Base-by-base conservation (phyloP, 1,140 invertebrate genomes). In the Cyclargus thomasi region DNA sequence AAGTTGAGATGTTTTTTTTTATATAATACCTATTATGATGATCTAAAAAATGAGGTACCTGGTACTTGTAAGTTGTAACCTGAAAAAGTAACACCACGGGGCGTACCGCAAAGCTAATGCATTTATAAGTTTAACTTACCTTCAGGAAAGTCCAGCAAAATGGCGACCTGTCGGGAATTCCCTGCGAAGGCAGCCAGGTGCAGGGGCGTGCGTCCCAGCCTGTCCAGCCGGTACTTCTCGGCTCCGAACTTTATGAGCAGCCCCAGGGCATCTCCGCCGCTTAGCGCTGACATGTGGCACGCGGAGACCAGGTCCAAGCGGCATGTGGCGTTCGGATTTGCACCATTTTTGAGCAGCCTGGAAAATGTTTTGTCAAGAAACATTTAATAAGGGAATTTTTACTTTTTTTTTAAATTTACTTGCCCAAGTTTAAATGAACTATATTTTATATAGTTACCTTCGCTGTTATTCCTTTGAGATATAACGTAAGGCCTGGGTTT, bases 271-370 rank as follows among this genome's bases (percentile, higher is more conserved):
- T 88, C 83, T 10, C 77, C 77, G 8, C 86, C 81, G 0, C 69
- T 69, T 1, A 88, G 67, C 0, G 88, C 86, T 0, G 90, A 88
- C 17, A 86, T 63, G 72, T 92, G 91, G 65, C 86, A 85, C 0
- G 88, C 90, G 4, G 91, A 90, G 2, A 91, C 83, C 22, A 83
- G 71, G 63, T 76, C 82, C 20, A 82, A 62, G 1, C 86, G 81
- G 66, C 92, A 92, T 62, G 88, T 91, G n/a, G 91, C 88, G 65
- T 91, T 90, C 0, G 85, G 80, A 63, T 83, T 89, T 0, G 91
- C 91, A 0, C 91, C 91, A 0, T 78, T 75, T 62, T 88, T 81
- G 1, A 92, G 73, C 1, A 87, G 70, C 69, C 91, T 92, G 69
- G 14, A 77, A 69, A 66, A 36, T 47, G 16, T 18, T 22, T 22